Evolutionary conservation across 1,140 invertebrate species (phyloP).

Genomic region (Achatina immaculata): DNA sequence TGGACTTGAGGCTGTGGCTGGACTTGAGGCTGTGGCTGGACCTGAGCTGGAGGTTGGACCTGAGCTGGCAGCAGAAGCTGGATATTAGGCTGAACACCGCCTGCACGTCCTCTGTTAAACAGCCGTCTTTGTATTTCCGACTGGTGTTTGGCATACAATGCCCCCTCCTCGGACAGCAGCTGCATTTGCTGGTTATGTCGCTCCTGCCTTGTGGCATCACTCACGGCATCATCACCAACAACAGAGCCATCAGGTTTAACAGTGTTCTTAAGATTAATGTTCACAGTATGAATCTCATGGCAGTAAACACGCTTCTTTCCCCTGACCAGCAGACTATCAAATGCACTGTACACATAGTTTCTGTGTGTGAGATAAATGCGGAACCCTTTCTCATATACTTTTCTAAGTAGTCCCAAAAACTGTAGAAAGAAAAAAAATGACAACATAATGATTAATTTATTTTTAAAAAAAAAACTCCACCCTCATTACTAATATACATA

Average conservation of each 20-base stretch:
- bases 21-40: too few species aligned
- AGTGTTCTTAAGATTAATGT: constrained; percentile 8
- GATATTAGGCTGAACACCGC: neutral
- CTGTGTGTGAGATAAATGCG: constrained; percentile 32
- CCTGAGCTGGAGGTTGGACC: neutral
- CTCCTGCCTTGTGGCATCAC: neutral
- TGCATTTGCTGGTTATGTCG: constrained; percentile 1
- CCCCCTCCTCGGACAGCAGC: neutral
- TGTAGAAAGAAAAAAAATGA: neutral
- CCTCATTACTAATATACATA: neutral
- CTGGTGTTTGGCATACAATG: neutral
- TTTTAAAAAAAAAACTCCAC: neutral
- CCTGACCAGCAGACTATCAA: constrained; percentile 7
- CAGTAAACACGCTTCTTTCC: constrained; percentile 16
- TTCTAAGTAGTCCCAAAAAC: constrained; percentile 20
- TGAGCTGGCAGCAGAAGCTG: neutral
- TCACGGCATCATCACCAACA: neutral
- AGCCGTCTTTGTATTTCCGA: neutral
- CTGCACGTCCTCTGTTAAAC: too few species aligned
- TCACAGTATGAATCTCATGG: constrained; percentile 27
- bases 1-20: too few species aligned
- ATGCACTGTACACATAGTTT: constrained; percentile 23
- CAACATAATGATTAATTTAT: neutral
- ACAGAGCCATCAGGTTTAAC: neutral
- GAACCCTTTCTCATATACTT: constrained; percentile 28